Base-by-base conservation (phyloP, 2,797 vertebrate species). In the Cheirogaleus major region DNA sequence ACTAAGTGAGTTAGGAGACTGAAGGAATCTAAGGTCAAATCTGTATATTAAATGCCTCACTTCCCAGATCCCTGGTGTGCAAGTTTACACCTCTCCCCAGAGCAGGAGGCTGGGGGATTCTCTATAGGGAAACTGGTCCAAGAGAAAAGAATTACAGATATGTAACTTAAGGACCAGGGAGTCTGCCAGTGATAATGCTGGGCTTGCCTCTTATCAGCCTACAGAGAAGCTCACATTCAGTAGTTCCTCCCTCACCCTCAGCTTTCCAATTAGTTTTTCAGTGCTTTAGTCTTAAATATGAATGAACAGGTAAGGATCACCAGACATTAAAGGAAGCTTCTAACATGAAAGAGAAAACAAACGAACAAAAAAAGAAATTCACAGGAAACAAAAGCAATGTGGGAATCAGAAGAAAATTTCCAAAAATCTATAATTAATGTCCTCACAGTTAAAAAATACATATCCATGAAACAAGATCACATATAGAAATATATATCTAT, bases 381-480 rank as follows among this genome's bases (percentile, higher is more conserved):
- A 73, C 63, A 63, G 52, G 67, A 95, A 91, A 87, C 23, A 80
- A 90, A 72, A 96, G 61, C 6, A 69, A 57, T 25, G 15, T 57
- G 78, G n/a, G 52, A 96, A 87, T 52, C 20, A 55, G 73, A 78
- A 81, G 78, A 72, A 81, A 89, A 79, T 78, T 76, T 83, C 76
- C 17, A 35, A 92, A 95, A 84, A 79, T 48, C 38, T 95, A 15
- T 22, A 95, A 73, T 83, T 83, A 87, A 78, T 79, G 20, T 55
- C 25, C 3, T 52, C 8, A 61, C 4, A 79, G 23, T 63, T 88
- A 50, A 93, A 96, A 82, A 83, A 43, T 55, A 59, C 57, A 50
- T 7, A 50, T 57, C 23, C 35, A 95, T 59, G 32, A 93, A 92
- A 57, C 10, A 72, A 78, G 92, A 67, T 73, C 14, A 67, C 25